Evolutionary conservation across 2,888 invertebrate genomes (phyloP).

Genomic region (Folsomia manolachei): DNA sequence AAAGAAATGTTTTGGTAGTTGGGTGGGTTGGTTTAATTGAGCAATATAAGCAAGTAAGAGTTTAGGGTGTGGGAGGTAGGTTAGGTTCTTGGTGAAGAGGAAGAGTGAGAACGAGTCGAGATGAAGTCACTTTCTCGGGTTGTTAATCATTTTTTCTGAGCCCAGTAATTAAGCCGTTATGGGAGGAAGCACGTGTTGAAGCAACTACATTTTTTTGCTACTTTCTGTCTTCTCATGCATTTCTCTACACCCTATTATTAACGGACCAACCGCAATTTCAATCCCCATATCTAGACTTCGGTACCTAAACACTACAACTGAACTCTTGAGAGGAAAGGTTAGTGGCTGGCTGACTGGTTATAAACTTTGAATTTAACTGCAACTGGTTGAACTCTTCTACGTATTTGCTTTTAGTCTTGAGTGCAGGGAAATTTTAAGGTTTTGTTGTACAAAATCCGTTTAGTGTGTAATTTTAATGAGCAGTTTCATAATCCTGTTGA

Average conservation of each 20-base stretch:
- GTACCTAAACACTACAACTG: not conserved
- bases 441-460: not conserved
- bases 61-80: no score
- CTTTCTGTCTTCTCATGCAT: not conserved
- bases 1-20: not conserved
- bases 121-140: conserved; percentile 20
- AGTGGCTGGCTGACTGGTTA: not conserved
- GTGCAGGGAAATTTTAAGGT: not conserved
- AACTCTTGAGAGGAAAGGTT: not conserved
- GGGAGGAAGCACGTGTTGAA: conserved; percentile 20
- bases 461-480: not conserved
- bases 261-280: not conserved
- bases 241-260: not conserved
- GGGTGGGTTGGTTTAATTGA: not conserved
- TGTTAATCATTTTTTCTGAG: conserved; percentile 18
- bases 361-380: no score
- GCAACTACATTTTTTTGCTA: not conserved
- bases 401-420: not conserved
- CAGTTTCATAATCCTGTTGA: not conserved
- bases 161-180: conserved; percentile 21
- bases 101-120: conserved; percentile 5
- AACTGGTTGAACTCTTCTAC: no score
- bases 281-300: not conserved
- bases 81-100: no score
- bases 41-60: no score